Conservation (phyloP, 92 coral and sea anemone genomes). For the Meandrina meandrites region DNA sequence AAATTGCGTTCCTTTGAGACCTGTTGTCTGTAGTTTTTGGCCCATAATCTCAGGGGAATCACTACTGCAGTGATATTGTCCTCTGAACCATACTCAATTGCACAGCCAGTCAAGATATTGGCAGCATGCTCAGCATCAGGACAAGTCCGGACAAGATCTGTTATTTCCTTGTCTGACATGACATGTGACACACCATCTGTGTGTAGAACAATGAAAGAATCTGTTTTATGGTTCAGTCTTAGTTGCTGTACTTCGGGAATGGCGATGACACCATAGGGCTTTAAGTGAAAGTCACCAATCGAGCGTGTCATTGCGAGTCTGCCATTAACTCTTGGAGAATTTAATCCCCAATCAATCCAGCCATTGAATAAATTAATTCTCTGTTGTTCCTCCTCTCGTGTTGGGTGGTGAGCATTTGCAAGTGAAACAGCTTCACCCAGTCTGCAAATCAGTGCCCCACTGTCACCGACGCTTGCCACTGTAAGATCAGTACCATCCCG, state of each 20-base stretch:
- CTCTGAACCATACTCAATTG: conserved; percentile 92
- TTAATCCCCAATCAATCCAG: conserved; percentile 75
- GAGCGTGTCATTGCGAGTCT: conserved; percentile 95
- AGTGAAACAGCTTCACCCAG: conserved; percentile 70
- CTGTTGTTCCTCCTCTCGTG: conserved; percentile 72
- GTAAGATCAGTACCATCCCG: conserved; percentile 88
- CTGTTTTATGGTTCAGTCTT: conserved; percentile 69
- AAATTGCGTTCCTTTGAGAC: conserved; percentile 50
- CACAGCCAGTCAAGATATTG: conserved; percentile 80
- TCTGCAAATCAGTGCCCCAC: conserved; percentile 85
- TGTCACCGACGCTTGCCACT: conserved; percentile 92
- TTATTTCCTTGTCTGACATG: conserved; percentile 80
- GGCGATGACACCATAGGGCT: conserved; percentile 89
- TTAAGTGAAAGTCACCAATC: conserved; percentile 91
- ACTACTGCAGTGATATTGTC: conserved; percentile 91
- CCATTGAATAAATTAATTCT: conserved; percentile 75
- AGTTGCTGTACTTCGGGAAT: conserved; percentile 75
- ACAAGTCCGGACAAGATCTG: conserved; percentile 73
- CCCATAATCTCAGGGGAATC: conserved; percentile 86
- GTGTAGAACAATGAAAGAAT: conserved; percentile 80
- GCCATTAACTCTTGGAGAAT: conserved; percentile 88
- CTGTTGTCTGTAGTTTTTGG: conserved; percentile 37
- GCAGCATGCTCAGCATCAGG: conserved; percentile 86
- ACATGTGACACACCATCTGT: conserved; percentile 95
- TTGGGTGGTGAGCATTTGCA: conserved; percentile 88